phyloP scores from a whole-genome alignment of 2,888 invertebrate genomes.

The Pasiphila rectangulata region DNA sequence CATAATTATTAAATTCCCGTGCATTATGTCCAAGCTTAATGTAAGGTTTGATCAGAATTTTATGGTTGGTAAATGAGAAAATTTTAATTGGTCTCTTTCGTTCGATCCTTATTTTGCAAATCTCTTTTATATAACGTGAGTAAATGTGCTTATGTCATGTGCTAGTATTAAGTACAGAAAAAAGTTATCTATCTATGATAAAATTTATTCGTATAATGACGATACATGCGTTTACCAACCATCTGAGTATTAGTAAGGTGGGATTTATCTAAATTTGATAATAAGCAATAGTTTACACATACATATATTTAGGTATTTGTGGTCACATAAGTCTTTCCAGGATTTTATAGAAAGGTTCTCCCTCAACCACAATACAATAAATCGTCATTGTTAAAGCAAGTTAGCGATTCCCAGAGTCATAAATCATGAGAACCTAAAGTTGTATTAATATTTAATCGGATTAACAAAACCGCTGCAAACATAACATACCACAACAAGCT shows the following conservation, averaged over 20 bases:
- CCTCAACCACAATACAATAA: conserved; percentile 2
- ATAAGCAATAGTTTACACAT: too few species aligned
- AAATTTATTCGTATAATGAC: too few species aligned
- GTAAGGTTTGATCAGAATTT: conserved; percentile 19
- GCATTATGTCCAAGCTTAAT: conserved; percentile 20
- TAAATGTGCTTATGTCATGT: too few species aligned
- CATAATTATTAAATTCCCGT: conserved; percentile 33
- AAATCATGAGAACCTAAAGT: conserved; percentile 24
- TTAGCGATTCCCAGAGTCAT: conserved; percentile 3
- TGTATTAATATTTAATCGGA: conserved; percentile 33
- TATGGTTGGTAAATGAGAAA: conserved; percentile 14
- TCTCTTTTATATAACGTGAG: too few species aligned
- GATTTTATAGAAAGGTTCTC: not conserved
- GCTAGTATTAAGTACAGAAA: too few species aligned
- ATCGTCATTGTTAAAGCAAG: not conserved
- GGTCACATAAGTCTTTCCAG: too few species aligned
- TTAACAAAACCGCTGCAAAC: conserved; percentile 27
- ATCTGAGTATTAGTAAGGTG: too few species aligned
- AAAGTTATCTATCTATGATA: too few species aligned
- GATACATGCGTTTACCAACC: too few species aligned
- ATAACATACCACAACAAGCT: conserved; percentile 41
- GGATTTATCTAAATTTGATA: too few species aligned
- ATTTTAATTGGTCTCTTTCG: conserved; percentile 4
- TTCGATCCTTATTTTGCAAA: too few species aligned
- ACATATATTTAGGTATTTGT: too few species aligned